Base-by-base conservation (phyloP, 2,888 invertebrate species). In the Caenorhabditis sp. region DNA sequence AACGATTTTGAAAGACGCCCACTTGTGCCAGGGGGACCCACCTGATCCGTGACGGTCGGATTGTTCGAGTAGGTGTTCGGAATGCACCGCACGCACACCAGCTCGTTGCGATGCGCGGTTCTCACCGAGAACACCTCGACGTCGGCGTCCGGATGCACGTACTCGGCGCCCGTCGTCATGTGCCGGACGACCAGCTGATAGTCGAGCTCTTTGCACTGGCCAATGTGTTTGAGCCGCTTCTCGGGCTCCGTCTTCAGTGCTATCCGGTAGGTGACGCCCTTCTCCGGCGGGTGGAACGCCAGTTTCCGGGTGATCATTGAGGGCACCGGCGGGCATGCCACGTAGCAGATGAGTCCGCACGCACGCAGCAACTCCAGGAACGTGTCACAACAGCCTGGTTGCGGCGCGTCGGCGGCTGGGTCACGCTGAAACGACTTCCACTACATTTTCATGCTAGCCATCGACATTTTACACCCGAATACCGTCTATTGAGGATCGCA, bases 241-340 rank as follows among this genome's bases (percentile, higher is more conserved):
- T 65, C 59, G 1, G 72, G 72, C 9, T 66, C 72, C 15, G 50
- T 24, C 37, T 73, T 78, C 26, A 59, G 27, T 22, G 22, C 59
- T 27, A 73, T 53, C 24, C 66, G 73, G 43, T 73, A 78, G 13
- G 78, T 70, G 20, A 56, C 39, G 13, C 75, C 68, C 30, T 73
- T 75, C 46, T 59, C 45, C 7, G 85, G 86, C 13, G 86, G 86
- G 61, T 85, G 85, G 66, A 86, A 86, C 26, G 86, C 85, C n/a
- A 85, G 26, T 52, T 86, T 86, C 9, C 83, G 63, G 11, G 82
- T 77, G 61, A 86, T 77, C n/a, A 65, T 37, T 11, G 77, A 78
- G 7, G 86, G 86, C 22, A 86, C 68, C 22, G 86, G 86, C 7
- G 86, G 86, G 55, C 86, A 86, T 17, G 75, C 50, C 22, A 84